These are phyloP conservation scores for Oncorhynchus clarkii DNA, from an alignment of 2,113 vertebrate species.

Conservation along the genomic window DNA sequence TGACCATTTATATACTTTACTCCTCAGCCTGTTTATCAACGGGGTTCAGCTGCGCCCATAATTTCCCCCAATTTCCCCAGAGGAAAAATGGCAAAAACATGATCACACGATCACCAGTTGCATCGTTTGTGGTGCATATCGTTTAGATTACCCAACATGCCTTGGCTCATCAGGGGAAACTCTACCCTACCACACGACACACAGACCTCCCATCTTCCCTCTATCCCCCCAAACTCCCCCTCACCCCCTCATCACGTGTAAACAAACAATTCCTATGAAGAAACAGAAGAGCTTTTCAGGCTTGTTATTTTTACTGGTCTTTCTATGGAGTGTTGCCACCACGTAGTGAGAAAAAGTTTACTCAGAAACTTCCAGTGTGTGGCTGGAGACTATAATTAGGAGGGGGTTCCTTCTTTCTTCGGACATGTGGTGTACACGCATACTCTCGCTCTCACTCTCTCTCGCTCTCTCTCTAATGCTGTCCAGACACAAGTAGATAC, in stretches of 20 bases:
- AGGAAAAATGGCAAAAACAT: conserved; percentile 44
- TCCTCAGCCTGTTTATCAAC: conserved; percentile 65
- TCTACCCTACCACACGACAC: conserved; percentile 43
- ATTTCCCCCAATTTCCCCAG: conserved; percentile 39
- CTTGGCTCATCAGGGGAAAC: conserved; percentile 45
- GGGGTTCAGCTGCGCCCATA: conserved; percentile 54
- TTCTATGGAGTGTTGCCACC: conserved; percentile 33
- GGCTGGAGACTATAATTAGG: conserved; percentile 57
- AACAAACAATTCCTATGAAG: conserved; percentile 44
- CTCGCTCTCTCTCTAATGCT: conserved; percentile 43
- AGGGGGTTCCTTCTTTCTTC: conserved; percentile 1
- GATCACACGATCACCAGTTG: conserved; percentile 52
- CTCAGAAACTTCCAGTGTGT: conserved; percentile 43
- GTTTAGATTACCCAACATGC: conserved; percentile 62
- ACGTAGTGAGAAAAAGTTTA: conserved; percentile 51
- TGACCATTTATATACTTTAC: conserved; percentile 49
- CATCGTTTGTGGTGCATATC: conserved; percentile 48
- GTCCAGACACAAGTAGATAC: conserved; percentile 57
- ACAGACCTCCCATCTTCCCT: conserved; percentile 24
- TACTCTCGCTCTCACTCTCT: too few species aligned
- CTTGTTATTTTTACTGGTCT: conserved; percentile 23
- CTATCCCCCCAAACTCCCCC: conserved; percentile 19
- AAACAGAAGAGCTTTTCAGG: conserved; percentile 34
- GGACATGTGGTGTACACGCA: conserved; percentile 11
- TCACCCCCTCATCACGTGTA: conserved; percentile 27